Percentiles rank a stretch among this genome's conserved stretches.
phyloP scores from a whole-genome alignment of 2,113 vertebrate species.

The Tor tambroides region DNA sequence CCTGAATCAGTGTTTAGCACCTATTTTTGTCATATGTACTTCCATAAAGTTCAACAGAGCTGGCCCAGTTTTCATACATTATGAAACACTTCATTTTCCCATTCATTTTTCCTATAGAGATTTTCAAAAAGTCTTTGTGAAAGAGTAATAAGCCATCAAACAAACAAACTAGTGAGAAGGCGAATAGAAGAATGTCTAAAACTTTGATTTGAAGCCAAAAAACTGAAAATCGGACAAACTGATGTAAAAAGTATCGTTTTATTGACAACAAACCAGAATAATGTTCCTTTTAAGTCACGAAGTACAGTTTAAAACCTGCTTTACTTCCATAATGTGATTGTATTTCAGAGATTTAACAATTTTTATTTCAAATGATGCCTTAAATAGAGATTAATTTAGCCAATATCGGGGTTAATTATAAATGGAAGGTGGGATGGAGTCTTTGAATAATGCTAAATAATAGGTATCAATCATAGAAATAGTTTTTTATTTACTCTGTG shows the following conservation, averaged over 20 bases:
- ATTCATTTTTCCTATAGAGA: neutral
- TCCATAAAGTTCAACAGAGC: neutral
- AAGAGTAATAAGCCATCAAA: too few species aligned
- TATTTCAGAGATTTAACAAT: neutral
- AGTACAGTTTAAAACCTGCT: neutral
- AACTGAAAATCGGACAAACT: too few species aligned
- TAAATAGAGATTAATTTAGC: neutral
- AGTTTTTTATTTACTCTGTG: neutral
- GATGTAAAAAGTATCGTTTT: neutral
- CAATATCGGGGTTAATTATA: neutral
- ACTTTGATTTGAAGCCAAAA: too few species aligned
- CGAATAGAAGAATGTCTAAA: too few species aligned
- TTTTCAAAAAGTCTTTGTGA: too few species aligned
- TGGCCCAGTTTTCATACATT: too few species aligned
- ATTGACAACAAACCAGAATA: neutral
- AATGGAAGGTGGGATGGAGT: neutral
- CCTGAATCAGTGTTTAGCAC: neutral
- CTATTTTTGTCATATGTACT: neutral
- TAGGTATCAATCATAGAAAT: neutral
- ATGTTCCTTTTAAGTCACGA: neutral
- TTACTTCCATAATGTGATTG: neutral
- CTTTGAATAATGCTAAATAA: conserved; percentile 13
- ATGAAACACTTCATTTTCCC: too few species aligned
- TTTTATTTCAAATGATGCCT: neutral
- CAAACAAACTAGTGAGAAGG: neutral